phyloP scores from a whole-genome alignment of 2,797 vertebrate genomes.

The Botia almorhae region DNA sequence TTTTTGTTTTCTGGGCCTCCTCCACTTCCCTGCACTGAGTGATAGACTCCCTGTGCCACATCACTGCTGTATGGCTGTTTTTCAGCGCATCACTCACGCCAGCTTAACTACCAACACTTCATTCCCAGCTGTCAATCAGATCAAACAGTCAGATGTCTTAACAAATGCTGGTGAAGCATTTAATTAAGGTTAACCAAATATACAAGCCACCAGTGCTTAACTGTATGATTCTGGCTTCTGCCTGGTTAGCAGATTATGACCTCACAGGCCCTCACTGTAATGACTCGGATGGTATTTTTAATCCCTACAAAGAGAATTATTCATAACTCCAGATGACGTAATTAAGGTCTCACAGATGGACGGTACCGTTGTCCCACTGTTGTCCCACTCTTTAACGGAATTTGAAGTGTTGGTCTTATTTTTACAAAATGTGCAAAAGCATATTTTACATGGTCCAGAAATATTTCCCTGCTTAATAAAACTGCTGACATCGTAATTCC shows the following conservation, averaged over 20 bases:
- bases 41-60: conserved; percentile 31
- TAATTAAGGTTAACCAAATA: not conserved
- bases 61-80: conserved; percentile 39
- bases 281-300: conserved; percentile 28
- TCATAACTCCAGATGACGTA: conserved; percentile 41
- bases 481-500: not conserved
- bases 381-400: conserved; percentile 2
- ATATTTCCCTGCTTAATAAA: not conserved
- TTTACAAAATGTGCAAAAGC: not conserved
- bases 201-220: not conserved
- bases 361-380: not conserved
- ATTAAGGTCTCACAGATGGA: conserved; percentile 27
- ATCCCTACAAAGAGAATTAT: conserved; percentile 14
- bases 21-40: conserved; percentile 36
- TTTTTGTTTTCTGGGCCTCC: conserved; percentile 42
- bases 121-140: not conserved
- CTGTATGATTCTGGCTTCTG: not conserved
- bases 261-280: not conserved
- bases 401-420: conserved; percentile 5
- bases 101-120: not conserved
- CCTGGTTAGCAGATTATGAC: not conserved
- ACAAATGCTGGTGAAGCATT: not conserved
- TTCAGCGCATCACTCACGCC: conserved; percentile 10
- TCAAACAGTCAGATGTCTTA: not conserved
- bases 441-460: not conserved